phyloP scores from a whole-genome alignment of 2,888 invertebrate genomes.

The Cremastinae sp. region DNA sequence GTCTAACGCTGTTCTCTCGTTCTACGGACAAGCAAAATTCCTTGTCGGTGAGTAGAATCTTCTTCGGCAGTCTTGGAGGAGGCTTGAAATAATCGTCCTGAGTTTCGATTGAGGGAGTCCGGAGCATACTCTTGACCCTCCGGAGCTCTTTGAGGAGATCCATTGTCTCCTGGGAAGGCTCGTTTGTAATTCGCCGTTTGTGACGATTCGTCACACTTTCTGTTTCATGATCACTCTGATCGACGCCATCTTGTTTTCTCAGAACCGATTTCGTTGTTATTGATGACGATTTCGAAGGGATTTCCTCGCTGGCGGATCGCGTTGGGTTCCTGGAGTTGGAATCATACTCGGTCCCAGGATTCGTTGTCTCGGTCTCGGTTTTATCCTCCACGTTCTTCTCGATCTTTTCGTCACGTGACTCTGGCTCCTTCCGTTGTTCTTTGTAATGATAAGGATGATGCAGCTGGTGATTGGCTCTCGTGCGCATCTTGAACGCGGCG shows the following conservation, averaged over 20 bases:
- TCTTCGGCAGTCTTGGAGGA: conserved; percentile 71
- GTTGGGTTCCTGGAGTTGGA: background rate
- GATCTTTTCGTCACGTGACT: conserved; percentile 18
- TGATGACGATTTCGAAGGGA: conserved; percentile 39
- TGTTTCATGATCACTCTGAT: conserved; percentile 71
- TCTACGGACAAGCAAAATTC: conserved; percentile 78
- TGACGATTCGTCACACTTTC: conserved; percentile 68
- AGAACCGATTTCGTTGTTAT: conserved; percentile 71
- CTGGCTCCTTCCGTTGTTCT: conserved; percentile 40
- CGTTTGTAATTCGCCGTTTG: conserved; percentile 72
- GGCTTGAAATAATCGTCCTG: conserved; percentile 67
- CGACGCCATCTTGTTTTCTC: conserved; percentile 74
- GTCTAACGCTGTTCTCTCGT: conserved; percentile 75
- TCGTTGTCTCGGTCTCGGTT: background rate
- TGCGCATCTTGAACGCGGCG: conserved; percentile 74
- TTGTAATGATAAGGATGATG: conserved; percentile 46
- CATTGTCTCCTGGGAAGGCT: conserved; percentile 78
- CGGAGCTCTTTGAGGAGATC: conserved; percentile 75
- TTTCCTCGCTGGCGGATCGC: conserved; percentile 38
- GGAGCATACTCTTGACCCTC: conserved; percentile 75
- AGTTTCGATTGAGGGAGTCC: conserved; percentile 74
- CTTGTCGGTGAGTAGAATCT: conserved; percentile 75
- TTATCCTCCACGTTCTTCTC: conserved; percentile 5
- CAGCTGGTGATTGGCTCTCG: conserved; percentile 64
- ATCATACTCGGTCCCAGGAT: conserved; percentile 4